A percentile compares a stretch with the other conserved stretches of the same genome.
phyloP scores from a whole-genome alignment of 1,140 invertebrate species.

The Ooceraea biroi region DNA sequence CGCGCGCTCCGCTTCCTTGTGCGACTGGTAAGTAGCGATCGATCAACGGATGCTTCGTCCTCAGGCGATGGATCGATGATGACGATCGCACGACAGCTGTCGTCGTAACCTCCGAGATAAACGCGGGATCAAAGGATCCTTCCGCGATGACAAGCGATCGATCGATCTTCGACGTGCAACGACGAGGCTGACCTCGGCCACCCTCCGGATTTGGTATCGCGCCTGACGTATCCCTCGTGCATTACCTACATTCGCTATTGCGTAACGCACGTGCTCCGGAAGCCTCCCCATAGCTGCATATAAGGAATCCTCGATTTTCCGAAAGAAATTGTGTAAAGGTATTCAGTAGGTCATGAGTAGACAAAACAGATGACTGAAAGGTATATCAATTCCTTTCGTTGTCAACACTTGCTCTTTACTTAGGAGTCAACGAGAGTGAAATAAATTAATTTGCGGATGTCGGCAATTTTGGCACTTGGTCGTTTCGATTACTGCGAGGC shows the following conservation, averaged over 20 bases:
- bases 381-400: too few species aligned
- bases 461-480: too few species aligned
- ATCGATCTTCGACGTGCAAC: constrained; percentile 22
- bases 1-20: too few species aligned
- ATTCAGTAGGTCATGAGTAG: too few species aligned
- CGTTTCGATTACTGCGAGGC: too few species aligned
- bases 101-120: constrained; percentile 20
- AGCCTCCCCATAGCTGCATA: too few species aligned
- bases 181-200: too few species aligned
- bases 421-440: background rate
- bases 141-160: too few species aligned
- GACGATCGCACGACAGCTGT: background rate
- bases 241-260: constrained; percentile 12
- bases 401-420: background rate
- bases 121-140: constrained; percentile 20
- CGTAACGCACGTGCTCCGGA: background rate
- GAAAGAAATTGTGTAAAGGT: too few species aligned
- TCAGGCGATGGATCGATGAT: background rate
- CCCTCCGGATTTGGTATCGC: too few species aligned
- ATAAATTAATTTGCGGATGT: background rate
- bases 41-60: background rate
- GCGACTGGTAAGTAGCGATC: constrained; percentile 20
- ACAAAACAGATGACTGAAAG: too few species aligned
- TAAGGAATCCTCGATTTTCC: too few species aligned
- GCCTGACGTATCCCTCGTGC: background rate